Conservation (phyloP, 1,140 invertebrate genomes). For the Heliconius nattereri region DNA sequence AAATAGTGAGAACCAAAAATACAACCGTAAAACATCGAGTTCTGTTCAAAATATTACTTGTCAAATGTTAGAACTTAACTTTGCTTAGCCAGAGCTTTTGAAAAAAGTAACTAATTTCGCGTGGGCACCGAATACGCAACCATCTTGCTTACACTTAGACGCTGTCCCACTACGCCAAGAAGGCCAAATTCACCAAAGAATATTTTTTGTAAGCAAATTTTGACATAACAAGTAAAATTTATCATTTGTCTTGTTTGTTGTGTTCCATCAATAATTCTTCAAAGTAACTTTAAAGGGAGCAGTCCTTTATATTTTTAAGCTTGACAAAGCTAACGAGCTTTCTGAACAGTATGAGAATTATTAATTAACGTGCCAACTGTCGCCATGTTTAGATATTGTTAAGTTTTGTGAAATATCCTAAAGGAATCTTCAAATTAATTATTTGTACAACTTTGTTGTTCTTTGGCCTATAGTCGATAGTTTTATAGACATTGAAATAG, state of each 20-base stretch:
- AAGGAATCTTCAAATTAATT: not conserved
- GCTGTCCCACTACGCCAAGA: no score
- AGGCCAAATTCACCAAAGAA: no score
- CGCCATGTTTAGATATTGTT: not conserved
- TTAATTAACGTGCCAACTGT: constrained; percentile 9
- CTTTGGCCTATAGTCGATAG: not conserved
- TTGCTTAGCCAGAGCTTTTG: no score
- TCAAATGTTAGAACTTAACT: no score
- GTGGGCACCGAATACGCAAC: no score
- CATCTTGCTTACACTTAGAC: no score
- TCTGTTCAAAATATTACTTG: no score
- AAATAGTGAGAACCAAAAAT: no score
- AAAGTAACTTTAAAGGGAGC: constrained; percentile 1
- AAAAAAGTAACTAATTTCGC: no score
- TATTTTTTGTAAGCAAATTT: no score
- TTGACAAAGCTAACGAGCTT: constrained; percentile 12
- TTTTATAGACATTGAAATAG: no score
- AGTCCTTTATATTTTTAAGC: constrained; percentile 14
- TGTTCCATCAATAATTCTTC: not conserved
- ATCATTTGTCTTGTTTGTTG: not conserved
- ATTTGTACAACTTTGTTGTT: not conserved
- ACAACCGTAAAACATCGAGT: no score
- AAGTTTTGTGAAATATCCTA: not conserved
- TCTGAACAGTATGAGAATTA: constrained; percentile 13
- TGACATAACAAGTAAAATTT: not conserved